Conservation (phyloP, 2,797 vertebrate genomes). For the Dipus sagitta region DNA sequence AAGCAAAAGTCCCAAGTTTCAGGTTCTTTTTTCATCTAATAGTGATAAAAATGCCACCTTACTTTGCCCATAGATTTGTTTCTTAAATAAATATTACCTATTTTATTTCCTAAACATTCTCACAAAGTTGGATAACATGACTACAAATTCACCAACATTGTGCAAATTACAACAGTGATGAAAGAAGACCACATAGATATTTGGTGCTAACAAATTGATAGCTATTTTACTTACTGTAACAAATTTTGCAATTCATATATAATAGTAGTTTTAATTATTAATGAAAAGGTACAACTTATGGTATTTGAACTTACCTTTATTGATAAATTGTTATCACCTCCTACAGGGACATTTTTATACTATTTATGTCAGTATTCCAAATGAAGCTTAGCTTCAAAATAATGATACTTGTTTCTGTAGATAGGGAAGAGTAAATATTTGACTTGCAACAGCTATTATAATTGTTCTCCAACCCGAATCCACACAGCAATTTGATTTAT, state of each 20-base stretch:
- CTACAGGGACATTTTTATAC: neutral
- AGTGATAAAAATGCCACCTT: neutral
- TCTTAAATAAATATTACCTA: neutral
- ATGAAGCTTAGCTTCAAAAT: constrained; percentile 7
- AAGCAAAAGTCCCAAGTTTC: neutral
- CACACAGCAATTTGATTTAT: constrained; percentile 71
- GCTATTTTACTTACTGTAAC: too few relatives aligned
- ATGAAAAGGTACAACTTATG: neutral
- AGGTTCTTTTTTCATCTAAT: neutral
- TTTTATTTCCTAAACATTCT: too few relatives aligned
- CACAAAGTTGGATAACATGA: neutral
- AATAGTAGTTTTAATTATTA: neutral
- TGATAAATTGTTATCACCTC: neutral
- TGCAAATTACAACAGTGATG: neutral
- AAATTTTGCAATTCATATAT: neutral
- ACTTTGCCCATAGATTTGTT: neutral
- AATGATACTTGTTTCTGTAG: neutral
- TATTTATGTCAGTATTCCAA: constrained; percentile 32
- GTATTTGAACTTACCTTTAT: constrained; percentile 1
- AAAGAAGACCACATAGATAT: neutral
- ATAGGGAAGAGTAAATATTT: constrained; percentile 60
- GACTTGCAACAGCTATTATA: constrained; percentile 14
- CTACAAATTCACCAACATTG: neutral
- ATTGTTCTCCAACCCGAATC: constrained; percentile 61
- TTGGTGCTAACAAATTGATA: neutral